phyloP scores from a whole-genome alignment of 1,140 invertebrate genomes.

The Zophobas atratus region DNA sequence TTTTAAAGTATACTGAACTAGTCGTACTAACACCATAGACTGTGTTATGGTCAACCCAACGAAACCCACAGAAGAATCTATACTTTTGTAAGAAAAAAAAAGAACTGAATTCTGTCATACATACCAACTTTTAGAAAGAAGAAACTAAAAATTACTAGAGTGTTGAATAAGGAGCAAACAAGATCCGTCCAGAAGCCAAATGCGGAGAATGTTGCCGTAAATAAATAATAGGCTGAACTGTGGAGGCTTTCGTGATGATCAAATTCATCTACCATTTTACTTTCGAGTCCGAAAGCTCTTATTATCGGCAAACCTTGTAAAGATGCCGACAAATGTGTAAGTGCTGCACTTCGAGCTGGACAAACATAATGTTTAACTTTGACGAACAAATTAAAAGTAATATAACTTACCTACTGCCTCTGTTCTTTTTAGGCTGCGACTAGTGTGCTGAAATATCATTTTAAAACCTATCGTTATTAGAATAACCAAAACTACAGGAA shows the following conservation, averaged over 20 bases:
- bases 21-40: not conserved
- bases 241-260: slow-evolving; percentile 69
- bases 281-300: slow-evolving; percentile 73
- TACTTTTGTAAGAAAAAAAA: not conserved
- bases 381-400: not conserved
- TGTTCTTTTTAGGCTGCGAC: not conserved
- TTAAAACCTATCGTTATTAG: slow-evolving; percentile 82
- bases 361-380: slow-evolving; percentile 8
- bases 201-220: not conserved
- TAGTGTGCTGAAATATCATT: slow-evolving; percentile 54
- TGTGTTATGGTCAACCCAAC: not conserved
- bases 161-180: not conserved
- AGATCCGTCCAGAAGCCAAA: not conserved
- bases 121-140: not conserved
- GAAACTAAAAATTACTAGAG: not conserved
- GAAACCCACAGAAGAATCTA: not conserved
- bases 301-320: slow-evolving; percentile 80
- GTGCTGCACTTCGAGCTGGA: slow-evolving; percentile 75
- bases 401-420: not conserved
- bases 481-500: slow-evolving; percentile 79
- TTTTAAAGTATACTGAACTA: not conserved
- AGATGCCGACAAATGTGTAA: slow-evolving; percentile 78
- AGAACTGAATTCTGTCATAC: not conserved
- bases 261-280: slow-evolving; percentile 72
- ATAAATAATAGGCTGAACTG: slow-evolving; percentile 72